phyloP scores from a whole-genome alignment of 2,888 invertebrate species.

The Dolichomitus sp. region DNA sequence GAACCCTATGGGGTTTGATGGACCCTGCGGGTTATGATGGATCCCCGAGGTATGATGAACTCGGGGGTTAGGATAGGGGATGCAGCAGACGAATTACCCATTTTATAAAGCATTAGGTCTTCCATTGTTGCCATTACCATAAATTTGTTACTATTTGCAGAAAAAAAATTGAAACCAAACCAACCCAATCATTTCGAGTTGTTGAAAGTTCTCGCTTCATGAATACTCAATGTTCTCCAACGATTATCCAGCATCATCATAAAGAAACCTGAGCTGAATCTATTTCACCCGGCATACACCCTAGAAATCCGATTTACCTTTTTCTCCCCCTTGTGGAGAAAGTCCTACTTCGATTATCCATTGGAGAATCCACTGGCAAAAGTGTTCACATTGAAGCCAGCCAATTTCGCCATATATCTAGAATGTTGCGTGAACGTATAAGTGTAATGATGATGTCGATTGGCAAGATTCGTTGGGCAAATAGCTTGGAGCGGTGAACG shows the following conservation, averaged over 20 bases:
- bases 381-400: conserved; percentile 3
- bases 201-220: neutral
- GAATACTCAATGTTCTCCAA: neutral
- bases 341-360: conserved; percentile 49
- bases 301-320: conserved; percentile 9
- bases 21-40: no score
- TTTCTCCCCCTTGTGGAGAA: neutral
- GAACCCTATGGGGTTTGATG: no score
- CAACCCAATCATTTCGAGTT: neutral
- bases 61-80: no score
- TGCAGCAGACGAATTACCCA: no score
- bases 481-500: conserved; percentile 2
- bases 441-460: conserved; percentile 14
- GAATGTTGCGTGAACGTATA: neutral
- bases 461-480: conserved; percentile 14
- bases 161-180: neutral
- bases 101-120: no score
- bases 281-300: neutral
- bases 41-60: no score
- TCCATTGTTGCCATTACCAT: neutral
- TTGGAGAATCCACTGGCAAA: conserved; percentile 4
- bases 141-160: neutral
- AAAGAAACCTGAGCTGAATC: neutral
- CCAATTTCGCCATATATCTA: conserved; percentile 29
- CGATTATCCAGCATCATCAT: neutral